phyloP scores from a whole-genome alignment of 2,113 vertebrate genomes.

The Pteronura brasiliensis region DNA sequence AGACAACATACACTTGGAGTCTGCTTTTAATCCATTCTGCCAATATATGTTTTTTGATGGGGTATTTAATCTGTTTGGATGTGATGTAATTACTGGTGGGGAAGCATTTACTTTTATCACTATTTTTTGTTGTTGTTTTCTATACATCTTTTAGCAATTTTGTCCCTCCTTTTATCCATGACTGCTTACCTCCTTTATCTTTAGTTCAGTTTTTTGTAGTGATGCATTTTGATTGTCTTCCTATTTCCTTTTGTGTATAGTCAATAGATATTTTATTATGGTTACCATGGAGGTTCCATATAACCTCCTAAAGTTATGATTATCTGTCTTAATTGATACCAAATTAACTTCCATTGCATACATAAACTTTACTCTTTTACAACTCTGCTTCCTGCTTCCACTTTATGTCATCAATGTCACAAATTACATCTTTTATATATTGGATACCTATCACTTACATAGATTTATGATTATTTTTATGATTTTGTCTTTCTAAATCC shows the following conservation, averaged over 20 bases:
- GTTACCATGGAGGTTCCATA: background rate
- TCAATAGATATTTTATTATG: background rate
- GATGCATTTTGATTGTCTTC: background rate
- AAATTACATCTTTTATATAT: background rate
- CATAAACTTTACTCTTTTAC: background rate
- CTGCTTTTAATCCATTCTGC: background rate
- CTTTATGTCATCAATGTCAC: background rate
- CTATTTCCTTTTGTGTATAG: background rate
- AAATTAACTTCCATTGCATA: background rate
- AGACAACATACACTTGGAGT: background rate
- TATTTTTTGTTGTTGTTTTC: background rate
- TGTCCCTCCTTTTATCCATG: background rate
- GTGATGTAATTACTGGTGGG: background rate
- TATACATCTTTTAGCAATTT: background rate
- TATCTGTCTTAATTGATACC: background rate
- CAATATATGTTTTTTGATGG: background rate
- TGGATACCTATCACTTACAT: background rate
- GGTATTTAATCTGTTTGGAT: background rate
- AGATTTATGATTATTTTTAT: background rate
- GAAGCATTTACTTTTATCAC: background rate
- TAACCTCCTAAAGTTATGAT: background rate
- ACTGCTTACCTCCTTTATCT: background rate
- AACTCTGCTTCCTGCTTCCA: background rate
- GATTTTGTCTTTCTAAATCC: background rate
- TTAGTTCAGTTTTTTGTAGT: background rate